Evolutionary conservation across 2,797 vertebrate genomes (phyloP).

Genomic region (Cuniculus paca): DNA sequence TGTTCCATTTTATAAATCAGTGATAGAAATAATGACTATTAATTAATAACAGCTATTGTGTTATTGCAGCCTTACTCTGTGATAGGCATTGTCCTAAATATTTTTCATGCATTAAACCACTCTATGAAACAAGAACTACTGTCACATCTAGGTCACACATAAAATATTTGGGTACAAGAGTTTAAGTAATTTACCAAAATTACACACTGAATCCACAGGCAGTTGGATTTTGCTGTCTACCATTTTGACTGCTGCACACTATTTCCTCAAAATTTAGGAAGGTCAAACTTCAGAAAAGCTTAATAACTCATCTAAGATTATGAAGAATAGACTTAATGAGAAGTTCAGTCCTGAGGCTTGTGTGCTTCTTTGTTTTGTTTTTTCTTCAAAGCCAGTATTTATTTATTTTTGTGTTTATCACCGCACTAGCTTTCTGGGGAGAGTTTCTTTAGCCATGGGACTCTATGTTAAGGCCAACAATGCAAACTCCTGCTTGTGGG

Average conservation of each 20-base stretch:
- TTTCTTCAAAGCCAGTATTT: background rate
- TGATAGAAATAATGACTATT: background rate
- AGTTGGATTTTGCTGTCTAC: background rate
- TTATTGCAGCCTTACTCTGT: background rate
- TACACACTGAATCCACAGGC: background rate
- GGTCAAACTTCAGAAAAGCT: constrained; percentile 10
- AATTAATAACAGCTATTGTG: background rate
- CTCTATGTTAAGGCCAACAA: background rate
- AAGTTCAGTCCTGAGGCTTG: background rate
- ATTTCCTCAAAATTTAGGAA: background rate
- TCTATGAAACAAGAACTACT: background rate
- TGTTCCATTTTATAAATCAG: constrained; percentile 31
- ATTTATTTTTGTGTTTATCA: background rate
- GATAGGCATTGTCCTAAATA: background rate
- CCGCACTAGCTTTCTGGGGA: background rate
- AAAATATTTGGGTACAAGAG: background rate
- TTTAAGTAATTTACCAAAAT: constrained; percentile 24
- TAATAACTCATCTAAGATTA: background rate
- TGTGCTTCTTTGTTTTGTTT: background rate
- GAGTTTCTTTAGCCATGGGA: constrained; percentile 29
- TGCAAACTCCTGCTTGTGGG: constrained; percentile 25
- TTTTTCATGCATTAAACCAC: background rate
- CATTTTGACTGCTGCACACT: background rate
- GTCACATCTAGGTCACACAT: background rate
- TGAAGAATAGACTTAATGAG: background rate